Conservation (phyloP, 2,888 invertebrate genomes). For the Oscheius sp. region DNA sequence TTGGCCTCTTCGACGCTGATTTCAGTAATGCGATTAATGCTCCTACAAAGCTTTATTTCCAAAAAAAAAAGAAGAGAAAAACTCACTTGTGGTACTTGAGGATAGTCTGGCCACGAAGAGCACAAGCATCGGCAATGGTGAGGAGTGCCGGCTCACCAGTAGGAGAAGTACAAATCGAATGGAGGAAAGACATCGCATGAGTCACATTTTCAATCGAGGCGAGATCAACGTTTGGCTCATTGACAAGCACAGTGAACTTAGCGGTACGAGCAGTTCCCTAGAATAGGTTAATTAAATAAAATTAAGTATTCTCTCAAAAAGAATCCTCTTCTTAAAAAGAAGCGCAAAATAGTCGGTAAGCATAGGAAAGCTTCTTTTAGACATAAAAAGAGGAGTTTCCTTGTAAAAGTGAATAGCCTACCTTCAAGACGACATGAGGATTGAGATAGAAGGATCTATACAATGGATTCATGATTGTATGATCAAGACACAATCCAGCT, state of each 20-base stretch:
- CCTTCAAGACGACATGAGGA: constrained; percentile 10
- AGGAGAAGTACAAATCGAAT: not conserved
- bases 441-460: not conserved
- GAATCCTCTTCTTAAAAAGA: too few species aligned
- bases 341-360: too few species aligned
- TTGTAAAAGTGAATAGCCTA: not conserved
- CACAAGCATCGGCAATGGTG: constrained; percentile 6
- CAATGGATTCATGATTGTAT: not conserved
- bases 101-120: constrained; percentile 3
- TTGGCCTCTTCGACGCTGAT: constrained; percentile 14
- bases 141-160: constrained; percentile 2
- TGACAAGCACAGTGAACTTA: constrained; percentile 7
- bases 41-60: too few species aligned
- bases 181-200: constrained; percentile 15
- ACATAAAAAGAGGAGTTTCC: too few species aligned
- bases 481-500: not conserved
- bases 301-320: too few species aligned
- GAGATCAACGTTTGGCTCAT: not conserved
- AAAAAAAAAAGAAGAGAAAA: too few species aligned
- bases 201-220: not conserved
- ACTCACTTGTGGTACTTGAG: constrained; percentile 18
- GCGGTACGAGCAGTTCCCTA: constrained; percentile 17
- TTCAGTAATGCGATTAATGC: too few species aligned
- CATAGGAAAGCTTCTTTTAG: too few species aligned
- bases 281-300: not conserved